Base-by-base conservation (phyloP, 1,140 invertebrate genomes). In the Meloidogyne chitwoodi region DNA sequence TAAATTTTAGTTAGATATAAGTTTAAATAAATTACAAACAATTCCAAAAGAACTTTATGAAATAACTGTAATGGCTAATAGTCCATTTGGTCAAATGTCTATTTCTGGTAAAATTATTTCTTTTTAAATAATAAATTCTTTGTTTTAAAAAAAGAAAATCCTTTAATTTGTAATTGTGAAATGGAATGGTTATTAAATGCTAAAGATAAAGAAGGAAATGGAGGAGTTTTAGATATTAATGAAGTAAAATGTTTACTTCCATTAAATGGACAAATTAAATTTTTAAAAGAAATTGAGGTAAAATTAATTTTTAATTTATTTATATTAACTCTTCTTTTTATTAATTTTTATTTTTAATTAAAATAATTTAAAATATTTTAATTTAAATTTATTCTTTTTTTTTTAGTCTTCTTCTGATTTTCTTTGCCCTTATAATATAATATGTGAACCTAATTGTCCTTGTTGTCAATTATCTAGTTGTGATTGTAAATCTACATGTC, bases 401-500 rank as follows among this genome's bases (percentile, higher is more conserved):
- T 26, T 65, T 73, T 63, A 3, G 64, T 56, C 0, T 48, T n/a
- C n/a, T 16, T 73, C 56, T 26, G 80, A 81, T n/a, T 81, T 80
- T 31, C 56, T 81, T 31, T 81, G 80, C 44, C n/a, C 67, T 2
- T 81, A 81, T 31, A n/a, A 68, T 0, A 8, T 79, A n/a, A 74
- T 77, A 12, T 86, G 84, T 73, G 84, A 81, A 44, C 77, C 80
- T 6, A 69, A 77, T n/a, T 86, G 84, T 70, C 75, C 77, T 64
- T 86, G 84, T 38, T 86, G 84, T 74, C 80, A 80, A 65, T 86
- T 77, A 68, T 76, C 71, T 2, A 79, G 77, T 27, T 86, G 84
- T 65, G 84, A 86, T 68, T 86, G 84, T 64, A 84, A 87, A 73
- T 79, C 80, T 3, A 77, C 68, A 24, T 86, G 84, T 68, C 84